phyloP scores from a whole-genome alignment of 2,888 invertebrate genomes.

The Quadroppia sp. region DNA sequence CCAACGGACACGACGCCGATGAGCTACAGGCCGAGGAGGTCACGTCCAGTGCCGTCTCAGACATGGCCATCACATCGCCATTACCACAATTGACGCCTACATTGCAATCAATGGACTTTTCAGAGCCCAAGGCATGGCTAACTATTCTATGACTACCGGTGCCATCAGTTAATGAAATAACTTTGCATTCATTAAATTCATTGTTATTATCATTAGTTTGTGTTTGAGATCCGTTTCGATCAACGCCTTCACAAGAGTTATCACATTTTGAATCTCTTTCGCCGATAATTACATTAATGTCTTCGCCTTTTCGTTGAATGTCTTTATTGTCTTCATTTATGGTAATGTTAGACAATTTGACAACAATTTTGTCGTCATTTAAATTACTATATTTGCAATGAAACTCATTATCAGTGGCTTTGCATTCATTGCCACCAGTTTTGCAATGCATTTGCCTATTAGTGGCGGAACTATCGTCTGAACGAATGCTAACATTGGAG shows the following conservation, averaged over 20 bases:
- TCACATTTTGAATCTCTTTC: conserved; percentile 12
- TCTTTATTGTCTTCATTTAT: neutral
- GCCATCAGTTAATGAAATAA: neutral
- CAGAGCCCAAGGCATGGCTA: neutral
- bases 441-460: conserved; percentile 1
- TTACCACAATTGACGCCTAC: neutral
- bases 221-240: neutral
- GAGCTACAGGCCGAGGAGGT: conserved; percentile 21
- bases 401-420: neutral
- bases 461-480: neutral
- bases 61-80: neutral
- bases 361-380: neutral
- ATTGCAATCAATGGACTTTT: neutral
- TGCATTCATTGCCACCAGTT: neutral
- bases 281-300: neutral
- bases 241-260: neutral
- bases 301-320: neutral
- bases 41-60: too few species aligned
- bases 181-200: neutral
- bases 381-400: conserved; percentile 3
- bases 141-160: neutral
- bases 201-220: neutral
- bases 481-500: neutral
- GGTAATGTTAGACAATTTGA: conserved; percentile 12
- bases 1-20: neutral